Conservation (phyloP, 1,140 invertebrate genomes). For the Odontomachus brunneus region DNA sequence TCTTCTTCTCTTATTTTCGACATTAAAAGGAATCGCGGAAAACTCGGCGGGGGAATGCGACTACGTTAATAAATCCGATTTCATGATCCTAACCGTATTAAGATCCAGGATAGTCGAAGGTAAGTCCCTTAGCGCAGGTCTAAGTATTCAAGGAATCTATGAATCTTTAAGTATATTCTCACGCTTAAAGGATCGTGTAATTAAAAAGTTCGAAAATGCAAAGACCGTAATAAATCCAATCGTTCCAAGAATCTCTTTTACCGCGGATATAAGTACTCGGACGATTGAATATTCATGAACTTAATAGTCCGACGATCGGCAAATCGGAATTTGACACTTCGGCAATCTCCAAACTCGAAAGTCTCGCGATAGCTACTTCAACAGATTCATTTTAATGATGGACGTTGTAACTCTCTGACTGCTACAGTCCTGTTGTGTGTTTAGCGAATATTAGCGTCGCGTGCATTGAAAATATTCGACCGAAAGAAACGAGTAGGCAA, state of each 20-base stretch:
- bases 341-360: slow-evolving; percentile 5
- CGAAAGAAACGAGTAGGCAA: not conserved
- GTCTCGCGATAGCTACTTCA: not conserved
- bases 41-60: not conserved
- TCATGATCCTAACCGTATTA: not conserved
- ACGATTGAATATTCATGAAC: slow-evolving; percentile 38
- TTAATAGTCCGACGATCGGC: slow-evolving; percentile 26
- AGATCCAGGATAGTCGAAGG: not conserved
- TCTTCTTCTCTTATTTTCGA: not conserved
- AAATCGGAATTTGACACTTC: slow-evolving; percentile 25
- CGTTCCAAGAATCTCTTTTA: slow-evolving; percentile 22
- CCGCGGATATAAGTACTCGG: slow-evolving; percentile 37
- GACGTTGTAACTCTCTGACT: not conserved
- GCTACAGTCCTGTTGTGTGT: not conserved
- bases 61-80: not conserved
- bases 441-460: not conserved
- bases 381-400: not conserved
- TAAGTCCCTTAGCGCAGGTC: not conserved
- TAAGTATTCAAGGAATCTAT: slow-evolving; percentile 6
- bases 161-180: not conserved
- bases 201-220: slow-evolving; percentile 32
- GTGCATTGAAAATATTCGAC: not conserved
- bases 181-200: not conserved
- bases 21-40: not conserved
- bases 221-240: slow-evolving; percentile 42